Percentiles rank a stretch among this genome's conserved stretches.
phyloP scores from a whole-genome alignment of 1,140 invertebrate genomes.

The Aculops lycopersici region DNA sequence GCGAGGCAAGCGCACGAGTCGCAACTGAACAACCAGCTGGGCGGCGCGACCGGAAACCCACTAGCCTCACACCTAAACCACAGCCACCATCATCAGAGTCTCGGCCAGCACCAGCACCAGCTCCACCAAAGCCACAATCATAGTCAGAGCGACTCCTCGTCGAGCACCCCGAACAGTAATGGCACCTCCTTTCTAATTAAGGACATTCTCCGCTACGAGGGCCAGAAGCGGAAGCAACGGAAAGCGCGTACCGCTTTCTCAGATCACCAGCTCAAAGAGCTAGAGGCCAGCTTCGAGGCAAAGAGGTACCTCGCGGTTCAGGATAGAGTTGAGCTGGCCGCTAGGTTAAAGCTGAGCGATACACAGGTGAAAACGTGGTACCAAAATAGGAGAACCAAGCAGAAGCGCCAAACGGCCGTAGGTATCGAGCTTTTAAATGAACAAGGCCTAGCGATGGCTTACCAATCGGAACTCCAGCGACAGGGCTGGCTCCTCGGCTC shows the following conservation, averaged over 20 bases:
- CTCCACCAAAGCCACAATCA: too few relatives aligned
- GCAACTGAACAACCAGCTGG: not conserved
- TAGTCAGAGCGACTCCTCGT: too few relatives aligned
- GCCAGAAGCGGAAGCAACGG: constrained; percentile 27
- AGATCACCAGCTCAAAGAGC: constrained; percentile 30
- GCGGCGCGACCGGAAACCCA: not conserved
- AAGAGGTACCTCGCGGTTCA: constrained; percentile 24
- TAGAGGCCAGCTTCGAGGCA: constrained; percentile 21
- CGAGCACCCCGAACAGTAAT: too few relatives aligned
- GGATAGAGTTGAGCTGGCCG: constrained; percentile 22
- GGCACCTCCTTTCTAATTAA: too few relatives aligned
- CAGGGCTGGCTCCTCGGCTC: constrained; percentile 25
- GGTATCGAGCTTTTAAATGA: constrained; percentile 74
- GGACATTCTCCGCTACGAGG: too few relatives aligned
- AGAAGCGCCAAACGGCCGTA: constrained; percentile 89
- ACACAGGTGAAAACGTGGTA: constrained; percentile 27
- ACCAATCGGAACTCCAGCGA: constrained; percentile 56
- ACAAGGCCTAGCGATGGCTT: constrained; percentile 73
- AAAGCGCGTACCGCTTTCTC: constrained; percentile 81
- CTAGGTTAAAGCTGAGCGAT: constrained; percentile 20
- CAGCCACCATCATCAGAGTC: not conserved
- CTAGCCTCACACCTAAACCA: not conserved
- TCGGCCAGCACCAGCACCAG: too few relatives aligned
- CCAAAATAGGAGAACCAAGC: constrained; percentile 42
- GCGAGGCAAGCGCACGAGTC: too few relatives aligned